A percentile compares a stretch with the other conserved stretches of the same genome.
Conservation (phyloP, 1,140 invertebrate species). For the Spodoptera litura region DNA sequence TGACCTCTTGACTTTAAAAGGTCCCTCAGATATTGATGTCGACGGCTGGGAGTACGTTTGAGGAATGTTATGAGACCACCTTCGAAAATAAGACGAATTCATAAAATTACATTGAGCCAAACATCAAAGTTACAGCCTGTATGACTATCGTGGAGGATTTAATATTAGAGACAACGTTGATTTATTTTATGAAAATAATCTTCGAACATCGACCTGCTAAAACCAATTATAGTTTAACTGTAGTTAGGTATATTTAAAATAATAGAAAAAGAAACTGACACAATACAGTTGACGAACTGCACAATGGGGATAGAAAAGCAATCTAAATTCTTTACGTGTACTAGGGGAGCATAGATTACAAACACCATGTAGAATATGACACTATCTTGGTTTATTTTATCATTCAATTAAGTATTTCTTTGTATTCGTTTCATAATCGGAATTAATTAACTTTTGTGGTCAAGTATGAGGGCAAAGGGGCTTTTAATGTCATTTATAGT, state of each 20-base stretch:
- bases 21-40: slow-evolving; percentile 17
- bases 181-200: too few relatives aligned
- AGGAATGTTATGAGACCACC: slow-evolving; percentile 17
- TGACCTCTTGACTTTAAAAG: slow-evolving; percentile 17
- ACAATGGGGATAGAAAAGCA: slow-evolving; percentile 49
- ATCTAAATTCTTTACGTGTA: slow-evolving; percentile 60
- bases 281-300: slow-evolving; percentile 52
- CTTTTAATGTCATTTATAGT: too few relatives aligned
- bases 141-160: too few relatives aligned
- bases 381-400: too few relatives aligned
- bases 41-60: not conserved
- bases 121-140: too few relatives aligned
- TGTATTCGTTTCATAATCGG: too few relatives aligned
- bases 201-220: slow-evolving; percentile 13
- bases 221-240: slow-evolving; percentile 29
- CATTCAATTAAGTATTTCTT: too few relatives aligned
- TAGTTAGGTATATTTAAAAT: slow-evolving; percentile 10
- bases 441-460: too few relatives aligned
- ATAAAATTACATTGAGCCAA: not conserved
- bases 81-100: not conserved
- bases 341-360: slow-evolving; percentile 16
- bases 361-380: slow-evolving; percentile 14
- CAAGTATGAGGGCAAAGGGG: too few relatives aligned
- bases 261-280: slow-evolving; percentile 24
- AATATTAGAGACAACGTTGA: too few relatives aligned